Conservation (phyloP, 2,113 vertebrate genomes). For the Neolamprologus brichardi region DNA sequence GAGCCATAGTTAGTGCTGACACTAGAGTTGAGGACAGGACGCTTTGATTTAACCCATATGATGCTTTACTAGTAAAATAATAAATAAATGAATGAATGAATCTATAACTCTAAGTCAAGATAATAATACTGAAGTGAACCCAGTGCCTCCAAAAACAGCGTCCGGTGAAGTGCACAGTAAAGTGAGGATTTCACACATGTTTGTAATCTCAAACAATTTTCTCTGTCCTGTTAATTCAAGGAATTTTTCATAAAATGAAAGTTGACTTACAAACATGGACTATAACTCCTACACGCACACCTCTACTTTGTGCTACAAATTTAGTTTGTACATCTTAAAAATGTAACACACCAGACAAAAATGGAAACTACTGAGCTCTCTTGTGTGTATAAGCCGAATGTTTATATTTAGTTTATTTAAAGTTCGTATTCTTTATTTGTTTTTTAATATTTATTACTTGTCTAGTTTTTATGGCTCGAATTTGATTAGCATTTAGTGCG, state of each 20-base stretch:
- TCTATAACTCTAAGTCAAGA: neutral
- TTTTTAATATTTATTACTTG: accelerated
- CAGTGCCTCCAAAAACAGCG: neutral
- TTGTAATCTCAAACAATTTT: neutral
- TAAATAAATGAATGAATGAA: neutral
- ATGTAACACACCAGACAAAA: neutral
- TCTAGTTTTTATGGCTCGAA: neutral
- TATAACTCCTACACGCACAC: accelerated
- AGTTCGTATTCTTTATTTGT: accelerated
- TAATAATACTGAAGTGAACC: neutral
- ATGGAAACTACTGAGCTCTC: neutral
- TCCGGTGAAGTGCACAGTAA: neutral
- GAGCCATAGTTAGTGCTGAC: neutral
- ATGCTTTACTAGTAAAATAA: neutral
- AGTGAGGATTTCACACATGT: accelerated
- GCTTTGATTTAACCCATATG: neutral
- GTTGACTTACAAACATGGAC: neutral
- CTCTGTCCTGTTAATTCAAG: accelerated
- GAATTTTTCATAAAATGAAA: neutral
- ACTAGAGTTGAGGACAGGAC: accelerated
- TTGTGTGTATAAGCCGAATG: neutral
- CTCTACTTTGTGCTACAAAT: neutral
- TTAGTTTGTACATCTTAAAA: accelerated
- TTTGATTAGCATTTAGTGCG: neutral
- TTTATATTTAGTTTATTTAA: neutral